Base-by-base conservation (phyloP, 2,888 invertebrate genomes). In the Carterocephalus palaemon region DNA sequence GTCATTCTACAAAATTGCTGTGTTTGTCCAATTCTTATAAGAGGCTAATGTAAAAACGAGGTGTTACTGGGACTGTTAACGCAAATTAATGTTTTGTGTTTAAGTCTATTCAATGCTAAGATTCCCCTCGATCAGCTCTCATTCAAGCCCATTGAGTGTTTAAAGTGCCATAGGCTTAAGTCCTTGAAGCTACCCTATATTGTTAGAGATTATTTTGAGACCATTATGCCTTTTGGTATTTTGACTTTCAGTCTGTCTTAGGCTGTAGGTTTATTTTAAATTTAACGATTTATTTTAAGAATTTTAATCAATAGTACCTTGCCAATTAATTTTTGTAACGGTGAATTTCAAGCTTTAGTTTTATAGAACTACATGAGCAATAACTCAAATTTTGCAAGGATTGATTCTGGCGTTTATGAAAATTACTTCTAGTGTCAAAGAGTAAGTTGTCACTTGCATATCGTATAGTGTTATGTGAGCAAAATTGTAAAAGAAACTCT, bases 31-130 rank as follows among this genome's bases (percentile, higher is more conserved):
- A 22, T 36, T 43, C 2, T 41, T 36, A 26, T 36, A 20, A 36
- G 26, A 26, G 41, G 28, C 20, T 28, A 20, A 16, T 13, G 16
- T 8, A 9, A 37, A n/a, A 45, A 45, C 24, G 37, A 45, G 37
- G 31, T 37, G 37, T 45, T 37, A 31, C 23, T 24, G 31, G 29
- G 43, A 12, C 19, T 22, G 31, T 43, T 43, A 43, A 23, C 31
- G 23, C 32, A 24, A 36, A 37, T 45, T 45, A 45, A 37, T 45
- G 32, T 46, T 38, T 38, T 46, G 38, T 46, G 32, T 46, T 46
- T 38, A 46, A 38, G 38, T 38, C 45, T 26, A 38, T 38, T 46
- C 38, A 46, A 20, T 32, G 31, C 26, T 46, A 32, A 46, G 24
- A 46, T 38, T 46, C 45, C 20, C 13, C 20, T 32, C 26, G 38